Base-by-base conservation (phyloP, 1,140 invertebrate genomes). In the Cotesia chilonis region DNA sequence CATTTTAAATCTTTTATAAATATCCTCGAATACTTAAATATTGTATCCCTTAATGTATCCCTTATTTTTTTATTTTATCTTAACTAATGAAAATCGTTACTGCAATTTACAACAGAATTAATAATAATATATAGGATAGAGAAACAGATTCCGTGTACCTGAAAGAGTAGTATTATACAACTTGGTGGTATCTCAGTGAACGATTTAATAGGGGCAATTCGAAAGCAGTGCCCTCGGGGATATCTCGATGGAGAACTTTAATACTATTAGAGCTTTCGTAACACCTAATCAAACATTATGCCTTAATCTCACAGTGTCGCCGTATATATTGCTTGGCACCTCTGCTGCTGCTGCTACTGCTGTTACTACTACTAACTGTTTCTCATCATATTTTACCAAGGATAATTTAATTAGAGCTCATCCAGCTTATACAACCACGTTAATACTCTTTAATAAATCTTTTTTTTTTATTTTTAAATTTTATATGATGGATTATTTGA, bases 171-270 rank as follows among this genome's bases (percentile, higher is more conserved):
- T 28, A 28, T 28, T 28, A 28, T 28, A 28, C 36, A 20, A 54
- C 12, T 28, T 52, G 28, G 41, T 68, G 52, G 55, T 73, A 73
- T 73, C 72, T 73, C 7, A 28, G 68, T 52, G 71, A 73, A 54
- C 71, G 52, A 70, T 73, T 68, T 73, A 68, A 73, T 69, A 51
- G 36, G 60, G 57, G 67, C 59, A 59, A 57, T 57, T 65, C 54
- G 51, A 70, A 52, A 70, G 55, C 10, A 47, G 6, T 57, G 68
- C 70, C 68, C 68, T 67, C 63, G 20, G 68, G 72, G 68, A 70
- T 63, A 70, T 70, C 54, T 60, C 54, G 68, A 60, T 70, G 68
- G 68, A 60, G 66, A 47, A 57, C 51, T 69, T 57, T 52, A 65
- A 72, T 66, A 51, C 20, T 61, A 69, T 73, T 73, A 73, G 41